Evolutionary conservation across 2,113 vertebrate genomes (phyloP), one percentile per base, ranked within the genome.

Genomic region (Pseudolaguvia tuberculata): DNA sequence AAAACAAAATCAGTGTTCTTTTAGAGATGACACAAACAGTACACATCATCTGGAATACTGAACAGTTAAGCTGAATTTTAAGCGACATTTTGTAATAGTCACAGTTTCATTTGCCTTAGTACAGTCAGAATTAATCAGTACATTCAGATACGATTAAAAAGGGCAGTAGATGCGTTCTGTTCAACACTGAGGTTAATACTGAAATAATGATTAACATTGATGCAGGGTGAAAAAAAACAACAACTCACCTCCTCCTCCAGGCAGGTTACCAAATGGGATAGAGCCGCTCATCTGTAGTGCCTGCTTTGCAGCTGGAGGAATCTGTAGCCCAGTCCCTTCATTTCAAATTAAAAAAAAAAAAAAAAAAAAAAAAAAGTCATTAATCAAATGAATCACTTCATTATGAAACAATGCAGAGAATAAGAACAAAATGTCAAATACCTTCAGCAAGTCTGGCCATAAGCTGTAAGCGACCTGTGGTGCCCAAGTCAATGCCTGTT

Each of bases 361-460:
- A n/a, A n/a, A n/a, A n/a, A n/a, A n/a, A n/a, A n/a, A n/a, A n/a
- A n/a, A n/a, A n/a, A 20, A 27, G n/a, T 10, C 6, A 35, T 51
- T 13, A 63, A 35, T 56, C 59, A 47, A 63, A 55, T 31, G 17
- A 17, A 35, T 56, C 29, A 52, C 31, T 53, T 21, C 29, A 48
- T 25, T 27, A 9, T 42, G 27, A n/a, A 50, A 53, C 17, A 6
- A 25, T 11, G 15, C 42, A 48, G 15, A 25, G 14, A 1, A 1
- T 63, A 7, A 48, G 8, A 14, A 47, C 13, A 17, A 14, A 48
- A 8, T 35, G 11, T 42, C 31, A 17, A 50, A 77, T 76, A 99
- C 97, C 97, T 85, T 99, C 97, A 81, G 97, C 97, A 67, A 99
- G 93, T 75, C 96, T 91, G 73, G 97, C 97, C 97, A 99, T 99